These are phyloP conservation scores for Tragopan temminckii DNA, from an alignment of 2,797 vertebrate genomes.

Conservation along the genomic window DNA sequence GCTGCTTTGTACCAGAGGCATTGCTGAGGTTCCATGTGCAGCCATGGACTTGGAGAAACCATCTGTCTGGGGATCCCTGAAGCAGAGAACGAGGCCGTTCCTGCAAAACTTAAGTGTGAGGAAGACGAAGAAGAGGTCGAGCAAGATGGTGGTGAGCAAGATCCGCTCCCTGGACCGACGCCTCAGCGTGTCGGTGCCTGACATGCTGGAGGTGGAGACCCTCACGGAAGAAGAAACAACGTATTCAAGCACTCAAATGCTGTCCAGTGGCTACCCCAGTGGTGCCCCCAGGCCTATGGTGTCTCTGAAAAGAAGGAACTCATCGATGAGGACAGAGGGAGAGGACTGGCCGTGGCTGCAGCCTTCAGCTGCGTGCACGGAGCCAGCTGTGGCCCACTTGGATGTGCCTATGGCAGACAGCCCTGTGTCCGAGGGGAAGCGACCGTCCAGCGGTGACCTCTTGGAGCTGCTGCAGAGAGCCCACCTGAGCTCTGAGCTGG, in stretches of 20 bases:
- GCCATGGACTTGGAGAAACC: constrained; percentile 84
- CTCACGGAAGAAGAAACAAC: constrained; percentile 32
- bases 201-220: constrained; percentile 78
- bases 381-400: neutral
- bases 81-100: constrained; percentile 81
- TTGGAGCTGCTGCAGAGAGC: constrained; percentile 65
- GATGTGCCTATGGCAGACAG: neutral
- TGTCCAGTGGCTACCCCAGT: constrained; percentile 65
- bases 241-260: constrained; percentile 50
- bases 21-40: constrained; percentile 11
- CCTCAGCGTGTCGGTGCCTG: constrained; percentile 82
- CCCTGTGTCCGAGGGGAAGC: neutral
- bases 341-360: constrained; percentile 72
- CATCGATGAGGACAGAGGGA: constrained; percentile 16
- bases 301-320: constrained; percentile 60
- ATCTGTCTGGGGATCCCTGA: constrained; percentile 83
- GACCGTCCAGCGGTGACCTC: constrained; percentile 18
- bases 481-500: neutral
- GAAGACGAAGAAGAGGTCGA: constrained; percentile 73
- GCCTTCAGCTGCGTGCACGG: neutral
- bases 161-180: constrained; percentile 72
- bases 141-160: constrained; percentile 65
- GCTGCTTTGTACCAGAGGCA: neutral
- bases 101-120: constrained; percentile 78
- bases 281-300: constrained; percentile 65